Base-by-base conservation (phyloP, 2,113 vertebrate genomes). In the Solea solea region DNA sequence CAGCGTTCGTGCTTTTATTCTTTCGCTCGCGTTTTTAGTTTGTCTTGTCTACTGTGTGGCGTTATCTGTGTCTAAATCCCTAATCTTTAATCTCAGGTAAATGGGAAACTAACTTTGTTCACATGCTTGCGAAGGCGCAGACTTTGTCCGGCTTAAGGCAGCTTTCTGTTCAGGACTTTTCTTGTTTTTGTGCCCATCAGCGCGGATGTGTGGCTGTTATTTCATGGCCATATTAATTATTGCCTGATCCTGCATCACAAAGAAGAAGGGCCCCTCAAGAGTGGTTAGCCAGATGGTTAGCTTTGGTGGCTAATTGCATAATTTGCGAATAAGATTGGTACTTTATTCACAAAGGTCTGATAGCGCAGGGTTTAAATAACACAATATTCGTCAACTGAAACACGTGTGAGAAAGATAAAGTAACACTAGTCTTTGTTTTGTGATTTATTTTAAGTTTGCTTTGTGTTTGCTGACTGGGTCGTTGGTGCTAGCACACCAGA, bases 241-340 rank as follows among this genome's bases (percentile, higher is more conserved):
- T 90, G 85, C 73, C 69, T 74, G 86, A 88, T 89, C 84, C 81
- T 58, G 76, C 88, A 92, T 92, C 90, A 92, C 91, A 92, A 92
- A 91, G 89, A 79, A 88, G 78, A 79, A 76, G 85, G 88, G 84
- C 86, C 88, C 88, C 76, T 72, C 72, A 85, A 74, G 44, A 84
- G 55, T 88, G 80, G 62, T 84, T 85, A 91, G 90, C 90, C 78
- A 16, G 55, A 70, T 64, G 80, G 69, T 83, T 86, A 83, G 83
- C 86, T 64, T 58, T 16, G 54, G 60, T 39, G 14, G 85, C 82
- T 89, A 83, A 89, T 80, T 81, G 80, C 14, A 44, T 21, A 21
- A 21, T 21, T 21, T 21, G 3, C 58, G 21, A 66, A 28, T 28
- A 16, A 21, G 59, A 46, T 27, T 44, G 40, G 45, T 60, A 34